These are phyloP conservation scores for Cichlasoma orientale DNA, from an alignment of 2,797 vertebrate species.

Conservation along the genomic window DNA sequence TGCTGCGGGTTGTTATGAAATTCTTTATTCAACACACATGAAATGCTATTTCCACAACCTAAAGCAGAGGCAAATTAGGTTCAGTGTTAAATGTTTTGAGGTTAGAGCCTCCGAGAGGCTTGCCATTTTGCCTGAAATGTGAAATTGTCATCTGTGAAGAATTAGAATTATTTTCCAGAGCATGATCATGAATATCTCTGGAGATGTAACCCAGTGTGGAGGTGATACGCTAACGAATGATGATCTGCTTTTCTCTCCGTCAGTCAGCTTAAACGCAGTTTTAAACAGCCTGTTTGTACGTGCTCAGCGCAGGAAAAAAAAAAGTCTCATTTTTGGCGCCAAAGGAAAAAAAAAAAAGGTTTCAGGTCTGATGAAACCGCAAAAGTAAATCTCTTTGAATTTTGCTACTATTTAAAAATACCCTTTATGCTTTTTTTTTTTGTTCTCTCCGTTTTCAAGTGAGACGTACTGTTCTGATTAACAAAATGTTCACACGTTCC, in stretches of 20 bases:
- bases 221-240: constrained; percentile 33
- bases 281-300: constrained; percentile 19
- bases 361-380: constrained; percentile 9
- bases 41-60: constrained; percentile 16
- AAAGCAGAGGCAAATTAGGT: constrained; percentile 43
- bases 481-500: constrained; percentile 13
- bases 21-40: constrained; percentile 13
- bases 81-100: constrained; percentile 52
- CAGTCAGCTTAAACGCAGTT: constrained; percentile 22
- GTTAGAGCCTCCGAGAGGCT: constrained; percentile 40
- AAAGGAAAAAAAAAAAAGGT: constrained; percentile 2
- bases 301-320: not conserved
- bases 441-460: constrained; percentile 1
- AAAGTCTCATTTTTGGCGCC: not conserved
- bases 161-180: constrained; percentile 47
- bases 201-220: constrained; percentile 47
- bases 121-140: constrained; percentile 34
- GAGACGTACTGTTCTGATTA: constrained; percentile 8
- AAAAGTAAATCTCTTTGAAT: not conserved
- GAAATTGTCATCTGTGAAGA: constrained; percentile 55
- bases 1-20: constrained; percentile 27
- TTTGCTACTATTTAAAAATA: not conserved
- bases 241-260: constrained; percentile 37
- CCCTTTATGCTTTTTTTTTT: not conserved
- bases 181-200: constrained; percentile 47